Percentiles rank a stretch among this genome's conserved stretches.
Conservation (phyloP, 2,797 vertebrate species). For the Limnodromus scolopaceus region DNA sequence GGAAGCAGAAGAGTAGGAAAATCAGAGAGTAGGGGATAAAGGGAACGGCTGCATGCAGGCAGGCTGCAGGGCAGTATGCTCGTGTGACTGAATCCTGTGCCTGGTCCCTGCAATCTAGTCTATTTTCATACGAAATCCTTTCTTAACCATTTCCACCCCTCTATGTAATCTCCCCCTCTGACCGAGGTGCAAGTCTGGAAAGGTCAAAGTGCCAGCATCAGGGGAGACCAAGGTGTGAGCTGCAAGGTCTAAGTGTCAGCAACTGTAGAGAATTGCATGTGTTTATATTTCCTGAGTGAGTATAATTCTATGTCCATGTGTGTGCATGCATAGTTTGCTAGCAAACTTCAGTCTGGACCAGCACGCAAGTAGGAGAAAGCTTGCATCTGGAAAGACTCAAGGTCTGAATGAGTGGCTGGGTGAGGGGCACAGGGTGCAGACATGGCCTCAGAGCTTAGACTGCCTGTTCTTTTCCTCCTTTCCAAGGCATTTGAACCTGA, state of each 20-base stretch:
- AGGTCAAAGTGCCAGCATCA: neutral
- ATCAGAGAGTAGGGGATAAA: neutral
- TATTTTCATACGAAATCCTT: neutral
- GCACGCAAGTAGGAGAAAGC: neutral
- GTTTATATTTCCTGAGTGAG: neutral
- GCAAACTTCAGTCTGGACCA: neutral
- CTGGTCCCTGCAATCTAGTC: neutral
- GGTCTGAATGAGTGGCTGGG: neutral
- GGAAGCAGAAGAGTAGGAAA: neutral
- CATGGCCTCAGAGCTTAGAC: neutral
- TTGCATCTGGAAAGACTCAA: neutral
- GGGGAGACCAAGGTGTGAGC: neutral
- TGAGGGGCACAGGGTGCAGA: neutral
- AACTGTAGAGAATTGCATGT: neutral
- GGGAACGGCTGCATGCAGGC: neutral
- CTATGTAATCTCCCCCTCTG: neutral
- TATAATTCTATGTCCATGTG: neutral
- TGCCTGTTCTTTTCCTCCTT: neutral
- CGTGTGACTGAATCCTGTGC: accelerated
- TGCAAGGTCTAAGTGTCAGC: neutral
- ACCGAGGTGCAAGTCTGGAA: neutral
- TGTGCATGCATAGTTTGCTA: neutral
- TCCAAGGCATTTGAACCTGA: neutral
- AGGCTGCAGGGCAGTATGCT: neutral
- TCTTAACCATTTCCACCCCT: accelerated